phyloP scores from a whole-genome alignment of 2,888 invertebrate species.

The Trypoxylon attenuatum region DNA sequence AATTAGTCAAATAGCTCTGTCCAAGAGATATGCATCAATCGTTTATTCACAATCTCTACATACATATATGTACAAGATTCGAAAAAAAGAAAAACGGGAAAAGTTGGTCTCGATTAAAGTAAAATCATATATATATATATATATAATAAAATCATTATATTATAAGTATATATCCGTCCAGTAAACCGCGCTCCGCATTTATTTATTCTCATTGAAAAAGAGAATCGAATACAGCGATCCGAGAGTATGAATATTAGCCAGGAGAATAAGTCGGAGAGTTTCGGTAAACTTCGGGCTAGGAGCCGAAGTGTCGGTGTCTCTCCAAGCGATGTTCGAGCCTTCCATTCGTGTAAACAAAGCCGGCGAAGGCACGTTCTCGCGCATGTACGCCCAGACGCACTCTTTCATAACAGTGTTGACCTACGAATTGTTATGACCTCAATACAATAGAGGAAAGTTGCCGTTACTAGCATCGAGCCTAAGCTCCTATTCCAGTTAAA shows the following conservation, averaged over 20 bases:
- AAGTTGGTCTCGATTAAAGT: no score
- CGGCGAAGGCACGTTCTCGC: constrained; percentile 92
- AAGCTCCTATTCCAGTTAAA: neutral
- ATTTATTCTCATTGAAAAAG: constrained; percentile 65
- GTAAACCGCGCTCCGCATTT: neutral
- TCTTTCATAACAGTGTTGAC: constrained; percentile 88
- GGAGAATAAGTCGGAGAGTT: constrained; percentile 85
- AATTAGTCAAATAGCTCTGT: no score
- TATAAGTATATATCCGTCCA: no score
- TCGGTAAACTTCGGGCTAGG: constrained; percentile 87
- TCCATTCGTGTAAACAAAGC: constrained; percentile 79
- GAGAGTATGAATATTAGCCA: constrained; percentile 85
- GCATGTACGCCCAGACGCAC: constrained; percentile 92
- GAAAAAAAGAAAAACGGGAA: no score
- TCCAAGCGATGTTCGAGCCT: constrained; percentile 77
- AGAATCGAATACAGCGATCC: constrained; percentile 81
- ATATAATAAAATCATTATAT: no score
- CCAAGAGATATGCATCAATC: no score
- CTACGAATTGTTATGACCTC: constrained; percentile 71
- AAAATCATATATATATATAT: no score
- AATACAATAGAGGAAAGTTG: neutral
- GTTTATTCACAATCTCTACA: no score
- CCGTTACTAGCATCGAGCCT: neutral
- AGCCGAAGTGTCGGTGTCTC: constrained; percentile 83
- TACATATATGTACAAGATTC: no score